Base-by-base conservation (phyloP, 2,797 vertebrate species). In the Phrynocephalus guinanensis region DNA sequence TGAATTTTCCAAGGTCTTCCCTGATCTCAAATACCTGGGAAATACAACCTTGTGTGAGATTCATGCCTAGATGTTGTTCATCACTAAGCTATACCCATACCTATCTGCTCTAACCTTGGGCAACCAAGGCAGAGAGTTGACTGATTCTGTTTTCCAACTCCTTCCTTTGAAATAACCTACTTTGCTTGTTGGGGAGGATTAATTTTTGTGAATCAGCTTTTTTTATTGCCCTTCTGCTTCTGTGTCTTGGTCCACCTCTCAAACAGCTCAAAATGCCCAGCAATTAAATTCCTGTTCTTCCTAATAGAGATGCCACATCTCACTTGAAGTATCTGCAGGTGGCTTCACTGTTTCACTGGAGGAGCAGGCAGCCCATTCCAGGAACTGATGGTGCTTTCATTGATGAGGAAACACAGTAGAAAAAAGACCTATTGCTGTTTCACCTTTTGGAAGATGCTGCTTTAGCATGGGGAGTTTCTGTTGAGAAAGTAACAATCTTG, bases 201-300 rank as follows among this genome's bases (percentile, higher is more conserved):
- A 0, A 52, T 79, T 86, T 75, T 60, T 18, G n/a, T 9, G 38
- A 70, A 85, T 79, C 72, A 78, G 60, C 66, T 33, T 56, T 77
- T 76, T 33, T 78, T 86, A 52, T 8, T 6, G 28, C 71, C 1
- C 1, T 78, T 16, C 1, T 0, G n/a, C 67, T 79, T 6, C 79
- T 70, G 2, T 9, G 48, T 77, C 38, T 60, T 82, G 68, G 52
- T 71, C 56, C 48, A 82, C 73, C 9, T 66, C 67, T 85, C 75
- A 52, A n/a, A 20, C 22, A 6, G 68, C 79, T 79, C 30, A 72
- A 63, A 78, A 68, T 44, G n/a, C 1, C 4, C 3, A 15, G 81
- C 84, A 82, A 86, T 88, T 86, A 82, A 85, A 87, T 85, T 33
- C 48, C 24, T 44, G 67, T 82, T 71, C 75, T 22, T 44, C 48